Evolutionary conservation across 2,888 invertebrate species (phyloP).

Genomic region (Trachelus iudaicus): DNA sequence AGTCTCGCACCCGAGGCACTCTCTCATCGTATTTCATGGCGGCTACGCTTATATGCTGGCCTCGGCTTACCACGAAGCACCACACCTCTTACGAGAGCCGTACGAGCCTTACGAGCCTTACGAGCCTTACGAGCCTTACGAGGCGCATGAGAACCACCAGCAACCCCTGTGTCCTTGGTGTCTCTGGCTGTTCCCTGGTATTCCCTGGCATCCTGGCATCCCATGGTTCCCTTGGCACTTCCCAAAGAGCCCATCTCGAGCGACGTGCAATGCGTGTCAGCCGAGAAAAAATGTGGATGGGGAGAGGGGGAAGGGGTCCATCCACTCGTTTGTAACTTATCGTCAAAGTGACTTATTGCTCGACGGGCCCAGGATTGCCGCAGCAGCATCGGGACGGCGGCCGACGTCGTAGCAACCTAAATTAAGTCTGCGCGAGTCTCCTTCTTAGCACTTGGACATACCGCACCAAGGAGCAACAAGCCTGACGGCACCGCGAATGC

Average conservation of each 20-base stretch:
- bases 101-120: no score
- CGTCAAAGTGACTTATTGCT: constrained; percentile 37
- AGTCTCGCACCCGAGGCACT: constrained; percentile 61
- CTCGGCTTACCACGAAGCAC: constrained; percentile 28
- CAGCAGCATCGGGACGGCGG: constrained; percentile 7
- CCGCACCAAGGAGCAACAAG: no score
- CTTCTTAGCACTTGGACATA: no score
- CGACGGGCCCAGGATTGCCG: constrained; percentile 22
- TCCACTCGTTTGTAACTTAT: constrained; percentile 29
- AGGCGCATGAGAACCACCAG: no score
- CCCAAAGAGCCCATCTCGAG: no score
- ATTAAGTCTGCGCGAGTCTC: constrained; percentile 27
- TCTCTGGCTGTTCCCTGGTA: no score
- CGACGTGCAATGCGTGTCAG: background rate
- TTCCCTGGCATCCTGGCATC: no score
- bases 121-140: no score
- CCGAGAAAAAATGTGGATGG: constrained; percentile 9
- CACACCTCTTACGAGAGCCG: constrained; percentile 15
- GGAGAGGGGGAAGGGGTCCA: constrained; percentile 1
- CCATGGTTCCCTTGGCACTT: no score
- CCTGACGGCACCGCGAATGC: no score
- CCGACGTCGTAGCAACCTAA: constrained; percentile 36
- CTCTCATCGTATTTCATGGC: constrained; percentile 63
- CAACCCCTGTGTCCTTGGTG: no score
- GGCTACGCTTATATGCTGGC: constrained; percentile 30